phyloP scores from a whole-genome alignment of 2,888 invertebrate genomes.

The Hymenopus coronatus region DNA sequence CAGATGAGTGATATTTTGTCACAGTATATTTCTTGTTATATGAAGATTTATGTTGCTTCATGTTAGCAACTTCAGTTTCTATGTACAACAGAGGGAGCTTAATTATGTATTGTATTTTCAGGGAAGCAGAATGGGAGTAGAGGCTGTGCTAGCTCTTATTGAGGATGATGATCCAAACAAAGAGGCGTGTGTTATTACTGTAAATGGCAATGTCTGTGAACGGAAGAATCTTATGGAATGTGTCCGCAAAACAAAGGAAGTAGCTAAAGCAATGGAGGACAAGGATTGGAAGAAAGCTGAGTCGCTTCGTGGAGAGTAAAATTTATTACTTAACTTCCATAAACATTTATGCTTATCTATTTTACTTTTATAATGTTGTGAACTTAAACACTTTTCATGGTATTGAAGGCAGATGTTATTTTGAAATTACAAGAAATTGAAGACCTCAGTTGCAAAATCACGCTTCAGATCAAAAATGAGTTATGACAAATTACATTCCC shows the following conservation, averaged over 20 bases:
- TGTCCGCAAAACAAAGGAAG: conserved; percentile 92
- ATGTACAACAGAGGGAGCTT: background rate
- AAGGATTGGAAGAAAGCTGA: conserved; percentile 94
- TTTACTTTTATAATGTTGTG: too few relatives aligned
- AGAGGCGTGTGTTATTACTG: conserved; percentile 85
- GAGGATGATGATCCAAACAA: conserved; percentile 83
- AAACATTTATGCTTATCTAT: too few relatives aligned
- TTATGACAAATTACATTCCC: too few relatives aligned
- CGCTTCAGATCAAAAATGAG: too few relatives aligned
- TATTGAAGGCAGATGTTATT: too few relatives aligned
- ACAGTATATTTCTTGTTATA: too few relatives aligned
- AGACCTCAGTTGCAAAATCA: too few relatives aligned
- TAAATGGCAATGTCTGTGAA: conserved; percentile 97
- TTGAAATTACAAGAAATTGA: too few relatives aligned
- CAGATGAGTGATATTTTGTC: too few relatives aligned
- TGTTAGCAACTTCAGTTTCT: too few relatives aligned
- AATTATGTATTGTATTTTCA: conserved; percentile 45
- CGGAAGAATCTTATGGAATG: conserved; percentile 96
- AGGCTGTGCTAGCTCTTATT: conserved; percentile 96
- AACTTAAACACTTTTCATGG: too few relatives aligned
- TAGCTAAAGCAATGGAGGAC: conserved; percentile 89
- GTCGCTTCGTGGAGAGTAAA: conserved; percentile 84
- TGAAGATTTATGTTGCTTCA: too few relatives aligned
- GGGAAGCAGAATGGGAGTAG: conserved; percentile 99
- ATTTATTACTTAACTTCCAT: conserved; percentile 7